Evolutionary conservation across 2,113 vertebrate genomes (phyloP), one percentile per base, ranked within the genome.

Genomic region (Elaphurus davidianus): DNA sequence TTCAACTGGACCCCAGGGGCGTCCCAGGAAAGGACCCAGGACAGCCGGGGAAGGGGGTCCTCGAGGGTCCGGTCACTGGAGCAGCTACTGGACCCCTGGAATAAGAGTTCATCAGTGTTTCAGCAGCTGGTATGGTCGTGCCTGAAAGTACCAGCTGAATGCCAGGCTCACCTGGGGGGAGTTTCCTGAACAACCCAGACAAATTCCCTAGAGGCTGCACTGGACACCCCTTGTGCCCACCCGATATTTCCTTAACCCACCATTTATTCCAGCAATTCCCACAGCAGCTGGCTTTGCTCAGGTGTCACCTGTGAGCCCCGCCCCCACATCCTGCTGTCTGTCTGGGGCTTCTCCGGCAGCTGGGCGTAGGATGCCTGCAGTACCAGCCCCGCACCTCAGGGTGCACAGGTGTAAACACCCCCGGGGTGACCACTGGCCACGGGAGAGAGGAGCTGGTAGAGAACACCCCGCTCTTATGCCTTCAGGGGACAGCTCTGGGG

Each of bases 291-390:
- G 43, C 67, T 62, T 25, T 40, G 62, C 62, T 3, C 86, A 8
- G 10, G 7, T 13, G 19, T 5, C 1, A 16, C 6, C 52, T 19
- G 55, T 7, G 30, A 83, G 62, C 62, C 52, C 79, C n/a, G 30
- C 47, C 19, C 47, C 47, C 11, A 0, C 3, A 50, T 45, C 40
- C 25, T 23, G 30, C 43, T 7, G 2, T 78, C 84, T 9, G n/a
- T 57, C 85, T 5, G 9, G 40, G 62, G 78, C 57, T 36, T 30
- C 74, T 28, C 85, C 27, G 27, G 60, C 23, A 0, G 17, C 2
- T 2, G 1, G 0, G 16, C 23, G 1, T 15, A 81, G 81, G 52
- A 13, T 0, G 2, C 28, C 7, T 6, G 5, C 33, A 16, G 36
- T n/a, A 3, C 52, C 28, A 54, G 25, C 30, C 23, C 60, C 3